Evolutionary conservation across 1,140 invertebrate genomes (phyloP), one percentile per base, ranked within the genome.

Genomic region (Pseudomyrmex pallidus): DNA sequence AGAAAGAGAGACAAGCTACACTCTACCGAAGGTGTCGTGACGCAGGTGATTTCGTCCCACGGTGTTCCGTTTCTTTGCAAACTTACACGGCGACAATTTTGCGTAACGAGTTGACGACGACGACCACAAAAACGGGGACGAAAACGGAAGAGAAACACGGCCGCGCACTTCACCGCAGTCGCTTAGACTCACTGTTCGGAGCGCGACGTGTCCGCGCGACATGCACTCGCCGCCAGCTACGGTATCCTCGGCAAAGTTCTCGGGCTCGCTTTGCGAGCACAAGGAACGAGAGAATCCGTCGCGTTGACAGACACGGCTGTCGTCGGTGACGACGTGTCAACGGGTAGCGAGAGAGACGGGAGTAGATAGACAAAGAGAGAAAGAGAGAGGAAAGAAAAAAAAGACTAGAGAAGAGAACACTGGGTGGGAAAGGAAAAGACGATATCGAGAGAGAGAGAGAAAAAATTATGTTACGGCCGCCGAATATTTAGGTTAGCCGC

Each of bases 401-500:
- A 72, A 17, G 72, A 5, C 15, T 35, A 35, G 22, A 57, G 35
- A 10, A 22, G 17, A 56, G 7, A 56, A 66, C n/a, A 4, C 35
- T 35, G 0, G 5, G 17, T 8, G 48, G 25, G 12, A 13, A 46
- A n/a, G 15, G 46, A 17, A 48, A 44, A 17, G 13, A 77, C 54
- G 64, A 56, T 22, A 48, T n/a, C 17, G 62, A 59, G 52, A 77
- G 22, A 84, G 52, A 59, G 35, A 85, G 20, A 80, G 4, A 83
- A 9, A 83, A 70, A 84, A 87, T 87, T 87, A 74, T 74, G 85
- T 87, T 87, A 87, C 86, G 86, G 86, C 85, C 77, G 82, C 82
- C 86, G 86, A 87, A 87, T 87, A 87, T 87, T 87, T 87, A 87
- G 86, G 86, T 87, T 87, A 87, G 86, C 74, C 76, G 76, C 15